Percentiles rank a stretch among this genome's conserved stretches.
phyloP scores from a whole-genome alignment of 2,797 vertebrate genomes.

The Falco novaeseelandiae region DNA sequence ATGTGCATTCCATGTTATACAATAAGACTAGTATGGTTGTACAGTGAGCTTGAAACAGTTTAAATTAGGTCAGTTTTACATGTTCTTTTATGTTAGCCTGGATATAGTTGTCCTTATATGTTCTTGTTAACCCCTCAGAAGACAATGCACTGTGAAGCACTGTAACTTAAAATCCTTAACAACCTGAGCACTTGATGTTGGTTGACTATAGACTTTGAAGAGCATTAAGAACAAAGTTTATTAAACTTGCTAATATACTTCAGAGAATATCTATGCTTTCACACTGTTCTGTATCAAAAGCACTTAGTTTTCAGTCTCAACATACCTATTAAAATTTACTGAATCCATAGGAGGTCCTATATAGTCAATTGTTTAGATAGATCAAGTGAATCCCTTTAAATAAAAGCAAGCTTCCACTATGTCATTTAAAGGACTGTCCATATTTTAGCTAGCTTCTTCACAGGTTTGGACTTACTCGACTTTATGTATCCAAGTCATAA shows the following conservation, averaged over 20 bases:
- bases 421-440: neutral
- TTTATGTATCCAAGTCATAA: neutral
- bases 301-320: neutral
- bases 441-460: neutral
- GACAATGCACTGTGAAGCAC: neutral
- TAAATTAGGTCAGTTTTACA: neutral
- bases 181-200: neutral
- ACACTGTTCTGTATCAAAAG: neutral
- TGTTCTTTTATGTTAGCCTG: neutral
- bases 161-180: neutral
- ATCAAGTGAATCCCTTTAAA: neutral
- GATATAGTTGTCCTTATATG: neutral
- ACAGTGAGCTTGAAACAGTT: neutral
- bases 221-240: neutral
- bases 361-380: neutral
- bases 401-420: neutral
- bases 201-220: neutral
- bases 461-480: neutral
- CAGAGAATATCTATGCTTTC: neutral
- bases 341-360: neutral
- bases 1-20: neutral
- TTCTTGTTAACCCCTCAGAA: neutral
- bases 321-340: neutral
- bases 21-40: neutral
- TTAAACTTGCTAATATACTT: neutral